These are phyloP conservation scores for Ginglymostoma cirratum DNA, from an alignment of 2,113 vertebrate species.

Conservation along the genomic window DNA sequence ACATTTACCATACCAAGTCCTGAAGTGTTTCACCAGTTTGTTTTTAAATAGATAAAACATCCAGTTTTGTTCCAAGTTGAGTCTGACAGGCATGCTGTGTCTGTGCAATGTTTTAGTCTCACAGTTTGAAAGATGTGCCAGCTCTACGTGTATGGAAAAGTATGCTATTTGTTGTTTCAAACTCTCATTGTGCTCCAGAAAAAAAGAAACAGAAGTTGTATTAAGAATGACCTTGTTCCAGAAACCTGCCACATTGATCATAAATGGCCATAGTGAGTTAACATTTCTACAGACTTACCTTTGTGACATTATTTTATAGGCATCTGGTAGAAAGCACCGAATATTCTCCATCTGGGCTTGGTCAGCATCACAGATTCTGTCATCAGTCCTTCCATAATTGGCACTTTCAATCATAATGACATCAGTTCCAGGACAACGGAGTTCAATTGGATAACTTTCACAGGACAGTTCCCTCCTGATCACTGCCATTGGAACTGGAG, in stretches of 20 bases:
- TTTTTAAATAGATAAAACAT: not conserved
- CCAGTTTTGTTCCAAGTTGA: not conserved
- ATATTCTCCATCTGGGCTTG: slow-evolving; percentile 98
- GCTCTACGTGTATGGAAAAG: not conserved
- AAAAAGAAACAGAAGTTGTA: not conserved
- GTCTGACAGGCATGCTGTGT: not conserved
- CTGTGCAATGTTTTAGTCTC: not conserved
- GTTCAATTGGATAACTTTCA: slow-evolving; percentile 95
- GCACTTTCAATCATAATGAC: slow-evolving; percentile 99
- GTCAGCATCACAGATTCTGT: slow-evolving; percentile 97
- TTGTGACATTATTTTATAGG: slow-evolving; percentile 99
- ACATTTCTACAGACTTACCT: slow-evolving; percentile 60
- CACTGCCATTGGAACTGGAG: slow-evolving; percentile 94
- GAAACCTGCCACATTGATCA: not conserved
- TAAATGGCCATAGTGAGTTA: not conserved
- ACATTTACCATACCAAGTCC: not conserved
- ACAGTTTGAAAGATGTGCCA: not conserved
- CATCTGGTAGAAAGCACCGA: slow-evolving; percentile 93
- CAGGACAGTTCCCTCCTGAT: slow-evolving; percentile 94
- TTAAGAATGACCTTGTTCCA: not conserved
- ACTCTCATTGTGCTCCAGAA: not conserved
- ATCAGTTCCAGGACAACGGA: slow-evolving; percentile 92
- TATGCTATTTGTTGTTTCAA: not conserved
- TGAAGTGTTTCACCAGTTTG: not conserved
- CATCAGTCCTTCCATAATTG: slow-evolving; percentile 95